Conservation (phyloP, 2,888 invertebrate species). For the Tenthredo amoena region DNA sequence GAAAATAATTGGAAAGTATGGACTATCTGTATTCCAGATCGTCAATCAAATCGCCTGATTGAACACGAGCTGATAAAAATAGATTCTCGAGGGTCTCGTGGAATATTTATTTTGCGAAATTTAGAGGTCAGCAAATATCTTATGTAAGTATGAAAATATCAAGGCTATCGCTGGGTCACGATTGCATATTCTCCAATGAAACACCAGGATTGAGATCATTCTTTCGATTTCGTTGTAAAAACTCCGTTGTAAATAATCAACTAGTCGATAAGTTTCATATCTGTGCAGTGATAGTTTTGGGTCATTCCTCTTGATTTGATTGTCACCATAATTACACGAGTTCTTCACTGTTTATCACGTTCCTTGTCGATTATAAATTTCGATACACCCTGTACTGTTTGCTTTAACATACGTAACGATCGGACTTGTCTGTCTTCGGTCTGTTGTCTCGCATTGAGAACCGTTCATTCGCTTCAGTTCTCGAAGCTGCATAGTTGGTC, state of each 20-base stretch:
- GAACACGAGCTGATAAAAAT: background rate
- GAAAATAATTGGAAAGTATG: background rate
- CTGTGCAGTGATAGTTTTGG: background rate
- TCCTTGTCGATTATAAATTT: background rate
- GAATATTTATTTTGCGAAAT: background rate
- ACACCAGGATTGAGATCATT: background rate
- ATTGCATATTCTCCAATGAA: background rate
- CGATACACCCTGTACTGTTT: background rate
- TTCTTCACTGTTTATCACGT: background rate
- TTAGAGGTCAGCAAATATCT: background rate
- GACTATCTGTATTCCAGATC: background rate
- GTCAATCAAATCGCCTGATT: background rate
- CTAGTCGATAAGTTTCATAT: background rate
- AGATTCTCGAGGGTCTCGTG: background rate
- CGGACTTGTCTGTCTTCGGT: background rate
- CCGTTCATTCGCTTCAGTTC: background rate
- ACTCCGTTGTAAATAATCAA: background rate
- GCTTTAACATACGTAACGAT: background rate
- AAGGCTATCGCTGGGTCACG: background rate
- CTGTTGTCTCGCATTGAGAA: background rate
- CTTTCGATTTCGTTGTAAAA: background rate
- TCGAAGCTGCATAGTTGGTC: background rate
- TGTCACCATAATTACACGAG: background rate
- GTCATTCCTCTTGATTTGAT: background rate
- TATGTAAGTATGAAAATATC: too few species aligned